Evolutionary conservation across 1,140 invertebrate genomes (phyloP).

Genomic region (Yoshiicerus persimilis): DNA sequence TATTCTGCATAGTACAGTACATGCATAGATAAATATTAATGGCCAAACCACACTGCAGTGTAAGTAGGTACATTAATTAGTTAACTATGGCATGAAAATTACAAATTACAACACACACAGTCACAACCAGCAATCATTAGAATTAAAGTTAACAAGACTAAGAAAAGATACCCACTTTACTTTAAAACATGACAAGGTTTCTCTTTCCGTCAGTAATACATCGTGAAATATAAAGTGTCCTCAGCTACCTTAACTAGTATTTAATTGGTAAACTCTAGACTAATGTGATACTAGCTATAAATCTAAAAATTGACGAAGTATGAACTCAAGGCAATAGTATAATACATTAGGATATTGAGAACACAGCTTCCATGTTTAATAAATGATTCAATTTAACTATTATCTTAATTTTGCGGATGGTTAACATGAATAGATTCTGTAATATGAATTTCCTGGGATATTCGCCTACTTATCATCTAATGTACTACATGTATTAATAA

Average conservation of each 20-base stretch:
- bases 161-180: neutral
- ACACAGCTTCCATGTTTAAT: neutral
- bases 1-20: neutral
- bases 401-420: neutral
- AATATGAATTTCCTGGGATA: neutral
- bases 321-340: neutral
- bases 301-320: too few species aligned
- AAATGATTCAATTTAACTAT: neutral
- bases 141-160: neutral
- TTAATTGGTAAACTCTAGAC: neutral
- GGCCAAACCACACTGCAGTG: neutral
- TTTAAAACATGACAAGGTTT: neutral
- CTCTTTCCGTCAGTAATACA: neutral
- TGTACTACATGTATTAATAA: neutral
- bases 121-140: neutral
- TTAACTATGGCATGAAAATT: neutral
- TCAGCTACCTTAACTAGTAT: neutral
- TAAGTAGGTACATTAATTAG: neutral
- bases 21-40: neutral
- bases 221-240: neutral
- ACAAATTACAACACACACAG: neutral
- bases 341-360: neutral
- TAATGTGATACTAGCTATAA: neutral
- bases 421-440: neutral
- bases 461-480: neutral